Percentiles rank a stretch among this genome's conserved stretches.
Evolutionary conservation across 35 echinoderm and acorn worm species (phyloP).

Genomic region (Eucidaris tribuloides): DNA sequence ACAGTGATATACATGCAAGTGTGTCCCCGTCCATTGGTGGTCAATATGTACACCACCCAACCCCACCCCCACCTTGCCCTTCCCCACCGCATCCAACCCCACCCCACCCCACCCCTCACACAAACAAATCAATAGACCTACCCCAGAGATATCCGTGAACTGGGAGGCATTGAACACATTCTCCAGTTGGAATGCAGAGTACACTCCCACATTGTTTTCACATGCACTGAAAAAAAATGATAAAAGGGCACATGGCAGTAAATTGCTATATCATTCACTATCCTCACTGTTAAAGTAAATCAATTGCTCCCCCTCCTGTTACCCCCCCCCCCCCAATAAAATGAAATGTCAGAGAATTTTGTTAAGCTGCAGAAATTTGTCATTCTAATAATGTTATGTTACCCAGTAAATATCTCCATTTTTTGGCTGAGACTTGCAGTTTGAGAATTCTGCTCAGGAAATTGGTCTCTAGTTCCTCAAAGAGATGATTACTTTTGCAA

Average conservation of each 20-base stretch:
- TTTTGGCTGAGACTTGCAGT: too few relatives aligned
- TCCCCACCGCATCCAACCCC: neutral
- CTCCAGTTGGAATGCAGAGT: slow-evolving; percentile 71
- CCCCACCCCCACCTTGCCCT: neutral
- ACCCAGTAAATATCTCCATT: too few relatives aligned
- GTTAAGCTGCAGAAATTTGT: too few relatives aligned
- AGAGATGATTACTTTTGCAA: too few relatives aligned
- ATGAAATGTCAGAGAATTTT: too few relatives aligned
- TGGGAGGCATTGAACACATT: slow-evolving; percentile 50
- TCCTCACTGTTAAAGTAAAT: too few relatives aligned
- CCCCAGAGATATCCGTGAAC: slow-evolving; percentile 54
- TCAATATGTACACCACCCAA: neutral
- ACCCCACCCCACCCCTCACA: neutral
- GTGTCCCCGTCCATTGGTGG: neutral
- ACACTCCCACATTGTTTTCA: slow-evolving; percentile 60
- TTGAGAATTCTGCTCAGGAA: too few relatives aligned
- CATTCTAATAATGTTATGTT: too few relatives aligned
- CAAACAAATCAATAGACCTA: neutral
- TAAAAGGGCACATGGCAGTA: neutral
- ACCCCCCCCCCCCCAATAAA: too few relatives aligned
- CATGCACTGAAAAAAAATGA: slow-evolving; percentile 40
- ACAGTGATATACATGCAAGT: neutral
- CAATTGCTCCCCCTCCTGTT: too few relatives aligned
- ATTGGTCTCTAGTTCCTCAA: too few relatives aligned
- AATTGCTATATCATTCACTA: neutral